Evolutionary conservation across 2,888 invertebrate genomes (phyloP).

Genomic region (Tetheella fluctuosa): DNA sequence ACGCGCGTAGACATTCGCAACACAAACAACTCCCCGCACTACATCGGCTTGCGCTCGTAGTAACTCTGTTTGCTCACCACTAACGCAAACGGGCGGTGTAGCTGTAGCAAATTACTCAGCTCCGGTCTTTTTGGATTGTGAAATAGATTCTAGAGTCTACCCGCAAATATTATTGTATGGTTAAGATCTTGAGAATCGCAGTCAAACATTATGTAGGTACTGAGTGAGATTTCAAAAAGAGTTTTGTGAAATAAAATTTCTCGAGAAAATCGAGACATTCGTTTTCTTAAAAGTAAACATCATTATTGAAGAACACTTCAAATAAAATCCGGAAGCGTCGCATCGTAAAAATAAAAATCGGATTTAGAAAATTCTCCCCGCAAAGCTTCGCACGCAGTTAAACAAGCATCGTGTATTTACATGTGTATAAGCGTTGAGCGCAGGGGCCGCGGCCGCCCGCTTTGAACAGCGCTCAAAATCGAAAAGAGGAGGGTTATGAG

Average conservation of each 20-base stretch:
- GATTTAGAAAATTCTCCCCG: conserved; percentile 40
- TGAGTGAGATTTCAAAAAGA: neutral
- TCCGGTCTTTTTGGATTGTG: neutral
- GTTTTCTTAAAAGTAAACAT: conserved; percentile 31
- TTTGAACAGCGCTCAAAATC: conserved; percentile 28
- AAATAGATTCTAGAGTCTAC: neutral
- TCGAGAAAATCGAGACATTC: neutral
- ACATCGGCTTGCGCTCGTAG: conserved; percentile 13
- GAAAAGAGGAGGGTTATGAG: conserved; percentile 42
- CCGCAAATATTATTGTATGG: neutral
- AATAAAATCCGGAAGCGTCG: conserved; percentile 33
- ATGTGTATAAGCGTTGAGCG: conserved; percentile 17
- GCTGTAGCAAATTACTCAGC: neutral
- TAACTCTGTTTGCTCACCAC: neutral
- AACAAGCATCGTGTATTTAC: conserved; percentile 41
- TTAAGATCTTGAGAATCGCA: neutral
- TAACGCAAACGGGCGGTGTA: neutral
- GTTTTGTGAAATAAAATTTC: neutral
- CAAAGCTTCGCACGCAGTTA: conserved; percentile 44
- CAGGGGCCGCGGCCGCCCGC: neutral
- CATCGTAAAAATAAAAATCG: conserved; percentile 40
- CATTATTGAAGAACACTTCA: conserved; percentile 51
- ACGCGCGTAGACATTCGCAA: conserved; percentile 33
- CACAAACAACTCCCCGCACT: conserved; percentile 36
- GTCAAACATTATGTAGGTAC: too few relatives aligned